Base-by-base conservation (phyloP, 2,888 invertebrate genomes). In the Drosophila leonis region DNA sequence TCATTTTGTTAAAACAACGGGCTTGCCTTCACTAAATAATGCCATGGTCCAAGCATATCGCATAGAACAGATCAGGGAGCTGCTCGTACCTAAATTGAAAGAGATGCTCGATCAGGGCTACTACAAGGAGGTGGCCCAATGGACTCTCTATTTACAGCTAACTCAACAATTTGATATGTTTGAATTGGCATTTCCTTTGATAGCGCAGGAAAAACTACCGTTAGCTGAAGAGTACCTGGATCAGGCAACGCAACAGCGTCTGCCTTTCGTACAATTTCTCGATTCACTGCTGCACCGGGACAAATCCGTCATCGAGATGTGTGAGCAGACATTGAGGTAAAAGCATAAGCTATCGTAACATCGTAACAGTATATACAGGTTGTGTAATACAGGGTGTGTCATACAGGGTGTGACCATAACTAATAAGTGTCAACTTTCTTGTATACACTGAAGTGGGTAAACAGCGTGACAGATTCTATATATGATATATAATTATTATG, bases 121-220 rank as follows among this genome's bases (percentile, higher is more conserved):
- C 79, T 96, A 95, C 92, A 97, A 96, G 94, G 96, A 95, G 94
- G 97, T 96, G 31, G 95, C 96, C 39, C 96, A 96, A 89, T 95
- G 95, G 93, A 94, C 95, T 9, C 94, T 95, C 61, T 94, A 95
- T 59, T 93, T 97, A 87, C 94, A 95, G 73, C 92, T 97, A 42
- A 96, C 96, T 85, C 93, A 95, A 71, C 93, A 95, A 63, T 96
- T 97, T 91, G 93, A 94, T 55, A 95, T 97, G 59, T 95, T 96
- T 89, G 95, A 95, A 65, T 94, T 97, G 80, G 90, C 97, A 9
- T 94, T 98, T 73, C 98, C 98, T 0, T 93, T 98, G 60, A 94
- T 98, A 80, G 93, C 98, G 46, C 97, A 98, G 94, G 97, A 97
- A 90, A 97, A 97, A 91, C 92, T 95, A 15, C 95, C 95, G 74